Base-by-base conservation (phyloP, 2,888 invertebrate genomes). In the Oegoconia quadripuncta region DNA sequence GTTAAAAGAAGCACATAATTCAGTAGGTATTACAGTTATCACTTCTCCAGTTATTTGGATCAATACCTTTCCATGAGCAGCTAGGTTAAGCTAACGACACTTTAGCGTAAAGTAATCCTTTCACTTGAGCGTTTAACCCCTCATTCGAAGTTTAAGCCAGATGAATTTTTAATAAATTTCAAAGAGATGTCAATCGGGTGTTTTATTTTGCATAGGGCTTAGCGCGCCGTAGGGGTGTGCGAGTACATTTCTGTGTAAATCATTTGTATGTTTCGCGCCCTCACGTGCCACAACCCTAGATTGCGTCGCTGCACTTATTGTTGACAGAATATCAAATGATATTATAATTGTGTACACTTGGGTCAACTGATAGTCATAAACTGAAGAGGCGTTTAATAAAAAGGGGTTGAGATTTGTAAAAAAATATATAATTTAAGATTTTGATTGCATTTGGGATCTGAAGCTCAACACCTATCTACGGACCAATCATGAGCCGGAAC, bases 171-270 rank as follows among this genome's bases (percentile, higher is more conserved):
- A 84, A 87, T 84, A 86, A 79, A 82, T 84, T 83, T 84, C 81
- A 80, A 81, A 81, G 80, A 81, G 81, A 86, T 79, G 87, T 83
- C 87, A 87, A 83, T 83, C 69, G 83, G 68, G 81, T 82, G 78
- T 83, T 87, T 86, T 87, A 87, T 87, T 87, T 87, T 87, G 87
- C 86, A 86, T 87, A 84, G 81, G 74, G 83, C 71, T 83, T 74
- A 82, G 61, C 69, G 59, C 43, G 51, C 64, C 58, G 63, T 51
- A 59, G 79, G 81, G 79, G 78, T 69, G 75, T 74, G 74, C 73
- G 75, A 88, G 88, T 88, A 88, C 76, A 74, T 87, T 88, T 86
- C 83, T 65, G 47, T 88, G 88, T 88, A 78, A 71, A 77, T 80
- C 84, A 84, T 88, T 87, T 88, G 82, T 87, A 83, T 74, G 69